Conservation (phyloP, 2,888 invertebrate species). For the Caenorhabditis sp. region DNA sequence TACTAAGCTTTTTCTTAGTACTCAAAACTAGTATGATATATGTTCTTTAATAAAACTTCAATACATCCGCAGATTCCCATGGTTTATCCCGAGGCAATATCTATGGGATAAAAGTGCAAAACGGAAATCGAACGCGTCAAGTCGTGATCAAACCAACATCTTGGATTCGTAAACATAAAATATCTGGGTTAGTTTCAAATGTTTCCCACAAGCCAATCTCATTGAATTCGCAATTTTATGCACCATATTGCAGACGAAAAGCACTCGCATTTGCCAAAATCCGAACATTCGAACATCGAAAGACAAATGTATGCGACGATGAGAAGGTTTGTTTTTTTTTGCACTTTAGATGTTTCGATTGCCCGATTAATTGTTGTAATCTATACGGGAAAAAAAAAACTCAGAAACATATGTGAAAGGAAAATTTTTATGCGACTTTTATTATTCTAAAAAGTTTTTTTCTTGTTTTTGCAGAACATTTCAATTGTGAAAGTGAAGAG, state of each 20-base stretch:
- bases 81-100: slow-evolving; percentile 13
- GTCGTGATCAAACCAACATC: slow-evolving; percentile 8
- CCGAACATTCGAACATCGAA: background rate
- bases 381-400: background rate
- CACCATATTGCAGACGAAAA: slow-evolving; percentile 2
- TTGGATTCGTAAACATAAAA: slow-evolving; percentile 11
- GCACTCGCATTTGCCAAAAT: slow-evolving; percentile 5
- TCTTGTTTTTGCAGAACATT: slow-evolving; percentile 18
- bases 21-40: no score
- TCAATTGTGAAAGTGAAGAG: slow-evolving; percentile 14
- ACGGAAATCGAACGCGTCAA: slow-evolving; percentile 10
- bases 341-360: background rate
- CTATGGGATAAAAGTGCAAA: slow-evolving; percentile 17
- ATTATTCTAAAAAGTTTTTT: background rate
- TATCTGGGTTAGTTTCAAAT: slow-evolving; percentile 4
- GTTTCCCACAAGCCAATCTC: background rate
- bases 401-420: background rate
- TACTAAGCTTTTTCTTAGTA: no score
- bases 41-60: background rate
- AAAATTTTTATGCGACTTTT: slow-evolving; percentile 1
- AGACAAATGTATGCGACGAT: background rate
- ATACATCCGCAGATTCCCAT: background rate
- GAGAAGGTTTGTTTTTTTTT: slow-evolving; percentile 3
- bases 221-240: background rate
- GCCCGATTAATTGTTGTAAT: slow-evolving; percentile 6